Base-by-base conservation (phyloP, 2,113 vertebrate species). In the Aphyosemion australe region DNA sequence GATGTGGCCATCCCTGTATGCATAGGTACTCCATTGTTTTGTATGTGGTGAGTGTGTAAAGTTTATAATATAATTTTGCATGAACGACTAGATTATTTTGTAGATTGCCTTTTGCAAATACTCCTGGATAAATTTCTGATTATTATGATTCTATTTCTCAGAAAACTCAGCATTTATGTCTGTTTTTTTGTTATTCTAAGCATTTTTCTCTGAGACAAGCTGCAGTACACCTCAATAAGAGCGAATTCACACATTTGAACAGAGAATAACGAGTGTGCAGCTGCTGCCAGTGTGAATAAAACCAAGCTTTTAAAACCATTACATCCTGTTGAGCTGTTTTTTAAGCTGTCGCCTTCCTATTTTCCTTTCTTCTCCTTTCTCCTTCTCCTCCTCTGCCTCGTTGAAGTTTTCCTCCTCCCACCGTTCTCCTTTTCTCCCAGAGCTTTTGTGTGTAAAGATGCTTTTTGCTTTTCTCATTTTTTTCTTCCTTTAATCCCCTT, bases 271-370 rank as follows among this genome's bases (percentile, higher is more conserved):
- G 45, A 65, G 62, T 26, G 32, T 16, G 52, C n/a, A 51, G 65
- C 67, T 69, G 70, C 70, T 68, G 67, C 55, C 74, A 50, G 48
- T 18, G 21, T 56, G 72, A 80, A 77, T 72, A 59, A 65, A 86
- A 60, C 16, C 39, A 50, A 42, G n/a, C 54, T 11, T 74, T 74
- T 70, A 82, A 79, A 77, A 72, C 76, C 58, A 69, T 79, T 78
- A 72, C 72, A 80, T 78, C 43, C 62, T 76, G 55, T 64, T 78
- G 79, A 34, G n/a, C 49, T 64, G 56, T 69, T 58, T 67, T 37
- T 72, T 39, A 53, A 61, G 20, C 49, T 15, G 19, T 21, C 19
- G 45, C 57, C 76, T 69, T 62, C 48, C 61, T 69, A 37, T 47
- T 74, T 71, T 76, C 5, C 19, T 57, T 49, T 72, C 47, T 74